Evolutionary conservation across 2,888 invertebrate genomes (phyloP), one percentile per base, ranked within the genome.

Genomic region (Acleris laterana): DNA sequence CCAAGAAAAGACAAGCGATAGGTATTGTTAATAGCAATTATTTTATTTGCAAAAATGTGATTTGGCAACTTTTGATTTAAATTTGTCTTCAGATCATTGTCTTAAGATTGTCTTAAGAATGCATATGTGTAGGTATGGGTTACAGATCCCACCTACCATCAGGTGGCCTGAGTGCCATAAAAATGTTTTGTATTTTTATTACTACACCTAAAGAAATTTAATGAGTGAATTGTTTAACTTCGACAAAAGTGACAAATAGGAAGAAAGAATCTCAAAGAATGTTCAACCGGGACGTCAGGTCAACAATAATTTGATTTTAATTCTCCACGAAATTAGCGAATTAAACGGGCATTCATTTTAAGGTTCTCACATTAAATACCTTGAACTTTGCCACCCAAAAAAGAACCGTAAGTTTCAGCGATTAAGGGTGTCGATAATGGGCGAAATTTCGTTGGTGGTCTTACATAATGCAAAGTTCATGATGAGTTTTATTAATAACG

Each of bases 341-440:
- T 85, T 84, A 85, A 83, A 81, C 78, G 82, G 79, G 76, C 86
- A 84, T 85, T 83, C 84, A 82, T 86, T 84, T 81, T 80, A 82
- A 80, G 68, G 77, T 80, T 81, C 76, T 74, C 74, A 70, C 71
- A 73, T 74, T 75, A 77, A 73, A 72, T 66, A 38, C 13, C 38
- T 38, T 38, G 11, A 13, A 38, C 20, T n/a, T 25, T 46, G 51
- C 1, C n/a, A 20, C 7, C 9, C 20, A 9, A 53, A 53, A 46
- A 32, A 28, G 28, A 53, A 46, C 61, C 28, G 52, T 61, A 7
- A 1, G 6, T 2, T 17, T 32, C 5, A 38, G 2, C 11, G 38
- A 38, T 50, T 57, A 57, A 63, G 57, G 42, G 48, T 67, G 50
- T 50, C 19, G 56, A 51, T 68, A 63, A 46, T 5, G 68, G 66